Conservation (phyloP, 2,888 invertebrate species). For the Synanthedon tipuliformis region DNA sequence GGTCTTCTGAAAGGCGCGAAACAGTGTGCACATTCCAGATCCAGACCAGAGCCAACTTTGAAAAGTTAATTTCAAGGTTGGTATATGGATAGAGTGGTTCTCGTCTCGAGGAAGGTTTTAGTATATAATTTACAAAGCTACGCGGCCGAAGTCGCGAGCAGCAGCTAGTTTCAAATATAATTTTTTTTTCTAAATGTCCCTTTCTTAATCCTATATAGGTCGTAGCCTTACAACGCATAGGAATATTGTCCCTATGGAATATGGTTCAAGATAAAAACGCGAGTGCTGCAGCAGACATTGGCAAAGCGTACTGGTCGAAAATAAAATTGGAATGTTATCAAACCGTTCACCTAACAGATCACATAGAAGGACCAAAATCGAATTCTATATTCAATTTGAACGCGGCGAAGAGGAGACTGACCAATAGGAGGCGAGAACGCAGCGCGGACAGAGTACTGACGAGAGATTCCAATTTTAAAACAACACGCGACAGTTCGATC, state of each 20-base stretch:
- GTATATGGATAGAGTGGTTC: no score
- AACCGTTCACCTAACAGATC: slow-evolving; percentile 30
- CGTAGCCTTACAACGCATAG: slow-evolving; percentile 40
- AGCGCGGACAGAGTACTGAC: not conserved
- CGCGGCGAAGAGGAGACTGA: slow-evolving; percentile 39
- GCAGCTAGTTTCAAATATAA: no score
- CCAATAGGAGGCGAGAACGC: slow-evolving; percentile 19
- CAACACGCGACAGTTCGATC: not conserved
- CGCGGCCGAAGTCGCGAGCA: no score
- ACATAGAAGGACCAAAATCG: slow-evolving; percentile 20
- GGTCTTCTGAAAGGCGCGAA: no score
- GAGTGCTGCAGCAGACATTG: slow-evolving; percentile 32
- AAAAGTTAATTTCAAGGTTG: no score
- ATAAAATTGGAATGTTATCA: slow-evolving; percentile 41
- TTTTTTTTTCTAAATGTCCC: no score
- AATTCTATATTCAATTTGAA: slow-evolving; percentile 35
- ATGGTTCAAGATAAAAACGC: slow-evolving; percentile 41
- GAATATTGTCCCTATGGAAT: slow-evolving; percentile 47
- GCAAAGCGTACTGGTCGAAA: slow-evolving; percentile 53
- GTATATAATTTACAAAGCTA: no score
- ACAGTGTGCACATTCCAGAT: no score
- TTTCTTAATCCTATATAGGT: slow-evolving; percentile 36
- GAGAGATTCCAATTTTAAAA: not conserved
- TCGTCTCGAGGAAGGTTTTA: no score
- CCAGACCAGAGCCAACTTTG: no score